These are phyloP conservation scores for Cistogaster globosa DNA, from an alignment of 2,888 invertebrate species.

Conservation along the genomic window DNA sequence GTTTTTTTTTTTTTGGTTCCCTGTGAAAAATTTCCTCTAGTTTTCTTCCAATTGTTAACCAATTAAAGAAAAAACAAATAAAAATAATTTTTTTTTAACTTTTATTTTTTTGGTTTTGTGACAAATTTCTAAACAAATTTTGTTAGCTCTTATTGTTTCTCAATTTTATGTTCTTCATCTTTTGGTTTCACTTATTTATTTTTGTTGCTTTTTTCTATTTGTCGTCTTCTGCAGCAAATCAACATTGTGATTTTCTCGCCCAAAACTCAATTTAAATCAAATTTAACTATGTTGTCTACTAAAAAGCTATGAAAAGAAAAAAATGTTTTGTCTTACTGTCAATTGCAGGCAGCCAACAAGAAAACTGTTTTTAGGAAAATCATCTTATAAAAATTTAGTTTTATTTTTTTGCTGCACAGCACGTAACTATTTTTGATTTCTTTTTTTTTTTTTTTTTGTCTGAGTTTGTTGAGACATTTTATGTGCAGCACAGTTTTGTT, in stretches of 20 bases:
- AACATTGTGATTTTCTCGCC: constrained; percentile 70
- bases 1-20: no score
- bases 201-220: constrained; percentile 6
- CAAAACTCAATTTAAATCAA: constrained; percentile 72
- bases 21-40: background rate
- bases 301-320: background rate
- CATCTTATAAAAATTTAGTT: constrained; percentile 8
- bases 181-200: constrained; percentile 47
- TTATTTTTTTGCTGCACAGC: constrained; percentile 1
- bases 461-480: constrained; percentile 31
- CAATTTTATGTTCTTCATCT: constrained; percentile 33
- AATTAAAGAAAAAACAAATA: background rate
- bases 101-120: constrained; percentile 14
- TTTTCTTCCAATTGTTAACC: constrained; percentile 11
- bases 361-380: constrained; percentile 44
- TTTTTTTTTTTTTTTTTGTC: background rate
- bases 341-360: constrained; percentile 40
- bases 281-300: constrained; percentile 69
- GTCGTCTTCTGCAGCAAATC: constrained; percentile 69
- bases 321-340: constrained; percentile 49
- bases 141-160: constrained; percentile 34
- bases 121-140: constrained; percentile 29
- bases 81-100: background rate
- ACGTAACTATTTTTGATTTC: constrained; percentile 31
- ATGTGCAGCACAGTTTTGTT: constrained; percentile 15